Evolutionary conservation across 2,888 invertebrate species (phyloP), one percentile per base, ranked within the genome.

Genomic region (Labia minor): DNA sequence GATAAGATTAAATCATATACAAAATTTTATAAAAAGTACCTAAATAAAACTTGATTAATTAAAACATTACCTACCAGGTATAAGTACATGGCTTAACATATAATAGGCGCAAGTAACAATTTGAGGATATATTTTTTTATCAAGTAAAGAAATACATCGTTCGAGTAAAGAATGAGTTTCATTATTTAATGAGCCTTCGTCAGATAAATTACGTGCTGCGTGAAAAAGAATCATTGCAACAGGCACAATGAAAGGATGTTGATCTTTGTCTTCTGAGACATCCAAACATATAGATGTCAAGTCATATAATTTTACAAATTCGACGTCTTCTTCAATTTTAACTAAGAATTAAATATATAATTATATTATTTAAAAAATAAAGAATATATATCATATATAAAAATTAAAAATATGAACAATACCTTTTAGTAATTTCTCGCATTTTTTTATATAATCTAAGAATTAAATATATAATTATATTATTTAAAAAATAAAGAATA

Each of bases 261-360:
- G 88, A 69, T 86, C 82, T 69, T 85, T 85, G 67, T 87, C 86
- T 21, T 82, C 81, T 63, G 82, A 78, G 11, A 81, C 77, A 37
- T 84, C 84, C n/a, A 80, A 80, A 73, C 92, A 94, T 0, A 96
- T 79, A 0, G 92, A 90, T 0, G 94, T 94, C 73, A 96, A 77
- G 76, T 96, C 96, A 72, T 96, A 96, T 11, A 96, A 77, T 75
- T 96, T 97, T 0, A 96, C 93, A 0, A 95, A 89, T 73, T 96
- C 95, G 74, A 94, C 94, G 72, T 91, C 86, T 66, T 90, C 89
- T 4, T 79, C 82, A 26, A 26, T 6, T 6, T 8, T 6, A 72
- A 70, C 68, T 67, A 66, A 65, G 10, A 65, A n/a, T n/a, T 26
- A 26, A 26, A 26, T 26, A 26, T 6, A 26, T 26, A 26, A 26